Conservation (phyloP, 2,797 vertebrate species). For the Pelochelys cantorii region DNA sequence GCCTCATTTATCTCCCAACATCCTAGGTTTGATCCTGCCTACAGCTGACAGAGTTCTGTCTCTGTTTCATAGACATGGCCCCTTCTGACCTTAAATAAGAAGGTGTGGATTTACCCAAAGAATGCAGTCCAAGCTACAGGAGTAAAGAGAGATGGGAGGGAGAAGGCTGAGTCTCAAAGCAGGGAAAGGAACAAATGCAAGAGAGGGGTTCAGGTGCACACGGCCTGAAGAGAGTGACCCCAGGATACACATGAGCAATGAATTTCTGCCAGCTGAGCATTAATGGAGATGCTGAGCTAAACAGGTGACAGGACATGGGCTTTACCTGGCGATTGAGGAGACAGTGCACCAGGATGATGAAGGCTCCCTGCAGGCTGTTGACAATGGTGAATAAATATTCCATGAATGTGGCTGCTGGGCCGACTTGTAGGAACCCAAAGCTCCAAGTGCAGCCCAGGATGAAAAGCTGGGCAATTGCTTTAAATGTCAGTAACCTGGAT, state of each 20-base stretch:
- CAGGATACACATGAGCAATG: background rate
- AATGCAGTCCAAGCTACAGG: background rate
- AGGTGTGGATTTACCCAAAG: background rate
- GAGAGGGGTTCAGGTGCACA: background rate
- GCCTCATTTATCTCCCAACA: too few species aligned
- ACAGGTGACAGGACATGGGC: background rate
- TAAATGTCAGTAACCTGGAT: slow-evolving; percentile 59
- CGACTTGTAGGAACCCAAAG: slow-evolving; percentile 63
- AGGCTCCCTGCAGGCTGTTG: slow-evolving; percentile 66
- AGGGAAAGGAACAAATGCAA: background rate
- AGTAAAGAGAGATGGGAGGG: background rate
- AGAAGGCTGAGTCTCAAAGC: background rate
- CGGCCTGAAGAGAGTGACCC: background rate
- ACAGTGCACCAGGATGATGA: slow-evolving; percentile 71
- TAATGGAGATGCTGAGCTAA: background rate
- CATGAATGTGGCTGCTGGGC: background rate
- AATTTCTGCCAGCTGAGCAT: slow-evolving; percentile 56
- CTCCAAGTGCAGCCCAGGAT: slow-evolving; percentile 69
- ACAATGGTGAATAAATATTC: slow-evolving; percentile 65
- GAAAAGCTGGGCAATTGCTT: slow-evolving; percentile 57
- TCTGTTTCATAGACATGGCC: background rate
- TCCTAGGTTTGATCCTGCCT: too few species aligned
- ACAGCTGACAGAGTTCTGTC: too few species aligned
- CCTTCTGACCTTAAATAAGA: background rate
- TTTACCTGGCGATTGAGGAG: background rate